Evolutionary conservation across 1,140 invertebrate species (phyloP).

Genomic region (Drosophila burlai): DNA sequence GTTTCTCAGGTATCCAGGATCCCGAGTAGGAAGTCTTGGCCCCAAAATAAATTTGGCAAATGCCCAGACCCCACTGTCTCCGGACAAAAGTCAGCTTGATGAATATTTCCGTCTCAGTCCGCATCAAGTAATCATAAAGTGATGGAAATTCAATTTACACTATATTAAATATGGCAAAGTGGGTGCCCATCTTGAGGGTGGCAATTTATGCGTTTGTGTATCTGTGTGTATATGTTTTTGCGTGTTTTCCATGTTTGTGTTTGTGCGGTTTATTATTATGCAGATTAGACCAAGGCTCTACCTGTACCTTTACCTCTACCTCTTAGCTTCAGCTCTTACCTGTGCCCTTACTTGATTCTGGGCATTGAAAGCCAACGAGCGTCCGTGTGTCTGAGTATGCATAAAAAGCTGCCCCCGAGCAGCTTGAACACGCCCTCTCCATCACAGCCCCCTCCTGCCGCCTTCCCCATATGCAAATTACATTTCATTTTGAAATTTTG

Average conservation of each 20-base stretch:
- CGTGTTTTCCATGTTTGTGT: conserved; percentile 32
- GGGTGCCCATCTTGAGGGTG: conserved; percentile 21
- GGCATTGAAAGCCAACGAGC: conserved; percentile 22
- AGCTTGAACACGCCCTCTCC: conserved; percentile 23
- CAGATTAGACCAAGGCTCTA: conserved; percentile 73
- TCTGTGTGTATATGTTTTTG: conserved; percentile 45
- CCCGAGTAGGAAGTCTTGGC: neutral
- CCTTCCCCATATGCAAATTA: conserved; percentile 64
- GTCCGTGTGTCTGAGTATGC: conserved; percentile 47
- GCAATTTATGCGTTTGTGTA: conserved; percentile 61
- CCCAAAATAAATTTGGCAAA: conserved; percentile 5
- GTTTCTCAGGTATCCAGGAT: conserved; percentile 2
- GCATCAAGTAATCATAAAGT: conserved; percentile 81
- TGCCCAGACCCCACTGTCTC: neutral
- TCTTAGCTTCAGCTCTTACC: conserved; percentile 3
- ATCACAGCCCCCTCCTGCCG: neutral
- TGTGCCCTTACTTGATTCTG: conserved; percentile 39
- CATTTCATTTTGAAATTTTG: conserved; percentile 69
- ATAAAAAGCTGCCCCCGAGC: conserved; percentile 57
- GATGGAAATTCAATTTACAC: conserved; percentile 83
- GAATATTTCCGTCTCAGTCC: conserved; percentile 65
- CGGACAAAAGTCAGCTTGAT: conserved; percentile 47
- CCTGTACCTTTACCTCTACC: conserved; percentile 47
- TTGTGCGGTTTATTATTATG: conserved; percentile 80
- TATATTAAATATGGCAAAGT: conserved; percentile 76